Base-by-base conservation (phyloP, 30 jellyfish, hydroid and myxozoan genomes). In the Turritopsis rubra region DNA sequence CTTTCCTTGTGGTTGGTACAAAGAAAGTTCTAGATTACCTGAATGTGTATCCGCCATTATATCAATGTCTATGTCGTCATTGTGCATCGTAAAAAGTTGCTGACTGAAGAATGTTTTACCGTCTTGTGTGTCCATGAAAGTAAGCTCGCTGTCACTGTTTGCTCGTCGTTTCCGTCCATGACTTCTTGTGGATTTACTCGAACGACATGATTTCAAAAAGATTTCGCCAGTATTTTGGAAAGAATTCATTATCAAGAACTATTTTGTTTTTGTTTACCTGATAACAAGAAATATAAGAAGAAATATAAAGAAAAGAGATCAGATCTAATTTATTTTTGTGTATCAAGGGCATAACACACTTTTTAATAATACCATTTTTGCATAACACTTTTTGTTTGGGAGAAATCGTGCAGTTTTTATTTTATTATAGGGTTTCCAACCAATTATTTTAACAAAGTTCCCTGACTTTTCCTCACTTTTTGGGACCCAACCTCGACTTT, bases 141-240 rank as follows among this genome's bases (percentile, higher is more conserved):
- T 26, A 28, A 80, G 54, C 28, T 80, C 87, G 53, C 87, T 80
- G 77, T 80, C 87, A 65, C 87, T 80, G 28, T 80, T 80, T 16
- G 87, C 75, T 21, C 87, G 28, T 52, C 87, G 82, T 53, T 80
- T 80, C 28, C 87, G 78, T 5, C 72, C 72, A 28, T 66, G 70
- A 20, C 30, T 68, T 1, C 28, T 27, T n/a, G 30, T 17, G 77
- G 77, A 68, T 27, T 68, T 68, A 68, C 19, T 68, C 31, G 77
- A n/a, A 7, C 30, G 28, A 27, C 30, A n/a, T 9, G 77, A n/a
- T 27, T 68, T 68, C 31, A 68, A 68, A 27, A 68, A 68, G 23
- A 68, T 68, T 8, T 68, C 77, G 16, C 28, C 30, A 68, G 77
- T 27, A 68, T 68, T 27, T 23, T n/a, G 30, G 19, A 27, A 68